phyloP scores from a whole-genome alignment of 2,113 vertebrate species.

The Sterna hirundo region DNA sequence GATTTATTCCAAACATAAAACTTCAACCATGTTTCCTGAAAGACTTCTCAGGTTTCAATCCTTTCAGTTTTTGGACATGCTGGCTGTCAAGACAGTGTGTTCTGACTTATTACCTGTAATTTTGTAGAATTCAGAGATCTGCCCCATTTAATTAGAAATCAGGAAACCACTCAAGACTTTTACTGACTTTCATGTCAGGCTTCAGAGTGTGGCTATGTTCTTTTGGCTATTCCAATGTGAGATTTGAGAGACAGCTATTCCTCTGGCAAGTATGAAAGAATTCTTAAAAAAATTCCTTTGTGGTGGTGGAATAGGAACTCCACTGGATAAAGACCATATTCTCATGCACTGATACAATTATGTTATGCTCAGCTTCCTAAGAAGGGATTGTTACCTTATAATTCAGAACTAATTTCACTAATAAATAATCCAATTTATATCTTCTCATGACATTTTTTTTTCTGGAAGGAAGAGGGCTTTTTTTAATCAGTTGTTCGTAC shows the following conservation, averaged over 20 bases:
- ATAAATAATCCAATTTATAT: neutral
- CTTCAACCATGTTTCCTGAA: neutral
- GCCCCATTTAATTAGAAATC: neutral
- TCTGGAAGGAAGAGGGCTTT: neutral
- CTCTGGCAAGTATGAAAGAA: neutral
- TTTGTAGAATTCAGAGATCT: neutral
- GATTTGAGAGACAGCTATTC: neutral
- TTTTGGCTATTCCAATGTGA: neutral
- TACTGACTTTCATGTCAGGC: neutral
- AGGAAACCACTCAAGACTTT: neutral
- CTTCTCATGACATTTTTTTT: neutral
- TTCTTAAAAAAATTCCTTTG: neutral
- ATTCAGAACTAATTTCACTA: neutral
- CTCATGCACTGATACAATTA: neutral
- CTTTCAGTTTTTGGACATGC: neutral
- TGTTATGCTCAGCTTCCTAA: neutral
- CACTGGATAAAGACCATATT: neutral
- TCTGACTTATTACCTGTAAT: neutral
- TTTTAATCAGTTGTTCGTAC: neutral
- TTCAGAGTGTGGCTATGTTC: neutral
- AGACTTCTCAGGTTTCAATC: neutral
- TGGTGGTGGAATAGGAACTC: neutral
- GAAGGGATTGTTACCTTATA: neutral
- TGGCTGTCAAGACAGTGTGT: neutral
- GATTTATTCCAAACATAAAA: neutral